Base-by-base conservation (phyloP, 2,888 invertebrate genomes). In the Megaustenia siamemsis region DNA sequence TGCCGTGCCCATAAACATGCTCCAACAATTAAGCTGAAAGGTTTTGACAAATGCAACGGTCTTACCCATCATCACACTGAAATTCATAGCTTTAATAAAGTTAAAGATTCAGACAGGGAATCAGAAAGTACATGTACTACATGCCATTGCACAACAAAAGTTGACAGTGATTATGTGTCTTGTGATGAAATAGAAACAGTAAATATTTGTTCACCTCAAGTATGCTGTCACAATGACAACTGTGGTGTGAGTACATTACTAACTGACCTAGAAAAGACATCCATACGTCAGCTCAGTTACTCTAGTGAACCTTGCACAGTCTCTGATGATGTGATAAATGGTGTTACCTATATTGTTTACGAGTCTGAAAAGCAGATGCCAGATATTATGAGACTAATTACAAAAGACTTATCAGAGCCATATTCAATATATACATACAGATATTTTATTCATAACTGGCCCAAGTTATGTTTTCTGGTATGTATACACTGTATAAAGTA, bases 381-480 rank as follows among this genome's bases (percentile, higher is more conserved):
- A 92, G 97, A 98, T 95, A 99, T 99, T 90, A 99, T 99, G 98
- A 96, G 97, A 95, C 96, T 99, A 93, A 99, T 99, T 94, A 98
- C 99, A 94, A 98, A 98, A 94, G 99, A 99, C 95, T 96, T 99
- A 90, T 99, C 99, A 86, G 99, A 99, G 96, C 99, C 99, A 63
- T 99, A 99, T 95, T 99, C 99, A 89, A 99, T 99, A 95, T 99
- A 99, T 95, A 99, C 99, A 49, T 99, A 99, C 95, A 96, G 99
- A 95, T 99, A 99, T 95, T 99, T 99, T 95, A 99, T 99, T 94
- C 98, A 99, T 94, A 99, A 99, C 95, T 99, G 99, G 99, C 99
- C 99, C 94, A 97, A 99, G 95, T 95, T 99, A 90, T 99, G 99
- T 95, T 98, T 98, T 95, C 95, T 99, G 95, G 97, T 97, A 95